A percentile compares a stretch with the other conserved stretches of the same genome.
phyloP scores from a whole-genome alignment of 2,888 invertebrate genomes.

The Antheraea assamensis region DNA sequence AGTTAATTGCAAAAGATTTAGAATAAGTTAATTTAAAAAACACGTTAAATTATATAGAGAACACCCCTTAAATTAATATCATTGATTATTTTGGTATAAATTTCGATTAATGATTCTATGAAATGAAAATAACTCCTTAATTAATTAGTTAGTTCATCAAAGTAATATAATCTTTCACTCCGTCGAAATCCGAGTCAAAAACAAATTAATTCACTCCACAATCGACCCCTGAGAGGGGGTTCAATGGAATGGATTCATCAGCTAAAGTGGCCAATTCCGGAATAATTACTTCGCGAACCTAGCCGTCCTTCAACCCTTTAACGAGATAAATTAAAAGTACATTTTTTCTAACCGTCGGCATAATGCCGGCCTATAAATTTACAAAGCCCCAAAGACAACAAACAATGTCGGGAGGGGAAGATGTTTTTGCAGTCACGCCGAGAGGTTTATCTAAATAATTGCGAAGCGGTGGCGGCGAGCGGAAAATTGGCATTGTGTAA shows the following conservation, averaged over 20 bases:
- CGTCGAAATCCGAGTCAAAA: constrained; percentile 65
- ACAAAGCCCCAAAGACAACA: constrained; percentile 81
- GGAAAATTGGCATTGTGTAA: constrained; percentile 78
- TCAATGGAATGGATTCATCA: constrained; percentile 77
- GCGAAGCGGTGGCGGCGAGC: constrained; percentile 80
- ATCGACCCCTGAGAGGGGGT: constrained; percentile 68
- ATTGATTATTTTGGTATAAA: neutral
- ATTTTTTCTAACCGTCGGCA: constrained; percentile 79
- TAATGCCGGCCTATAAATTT: constrained; percentile 79
- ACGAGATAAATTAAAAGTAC: constrained; percentile 83
- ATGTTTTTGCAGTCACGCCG: constrained; percentile 81
- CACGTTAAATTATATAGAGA: neutral
- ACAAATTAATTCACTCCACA: constrained; percentile 75
- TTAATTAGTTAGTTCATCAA: constrained; percentile 53
- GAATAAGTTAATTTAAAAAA: neutral
- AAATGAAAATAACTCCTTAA: constrained; percentile 31
- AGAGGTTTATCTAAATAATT: constrained; percentile 83
- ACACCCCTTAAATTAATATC: neutral
- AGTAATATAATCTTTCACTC: constrained; percentile 75
- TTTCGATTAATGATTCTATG: neutral
- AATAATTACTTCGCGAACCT: constrained; percentile 81
- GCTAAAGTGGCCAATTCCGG: constrained; percentile 81
- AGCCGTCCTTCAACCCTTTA: constrained; percentile 81
- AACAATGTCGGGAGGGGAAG: constrained; percentile 73
- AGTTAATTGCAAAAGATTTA: neutral